Percentiles rank a stretch among this genome's conserved stretches.
phyloP scores from a whole-genome alignment of 2,797 vertebrate genomes.

The Hapalemur alaotrensis region DNA sequence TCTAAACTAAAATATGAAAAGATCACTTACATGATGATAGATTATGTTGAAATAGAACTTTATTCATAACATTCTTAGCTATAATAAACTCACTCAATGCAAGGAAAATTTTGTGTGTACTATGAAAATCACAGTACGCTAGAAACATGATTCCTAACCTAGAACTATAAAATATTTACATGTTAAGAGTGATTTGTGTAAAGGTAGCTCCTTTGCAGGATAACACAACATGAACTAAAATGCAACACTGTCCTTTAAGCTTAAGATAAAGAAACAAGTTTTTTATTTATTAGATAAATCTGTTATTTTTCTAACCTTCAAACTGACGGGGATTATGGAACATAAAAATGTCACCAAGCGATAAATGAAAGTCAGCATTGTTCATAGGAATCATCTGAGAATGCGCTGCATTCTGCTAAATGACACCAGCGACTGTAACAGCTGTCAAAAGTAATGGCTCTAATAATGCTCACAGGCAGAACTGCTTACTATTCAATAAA shows the following conservation, averaged over 20 bases:
- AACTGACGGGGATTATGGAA: not conserved
- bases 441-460: not conserved
- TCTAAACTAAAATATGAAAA: not conserved
- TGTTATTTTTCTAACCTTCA: not conserved
- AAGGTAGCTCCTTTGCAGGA: not conserved
- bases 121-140: not conserved
- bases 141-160: not conserved
- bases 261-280: not conserved
- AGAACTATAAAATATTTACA: not conserved
- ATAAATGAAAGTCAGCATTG: not conserved
- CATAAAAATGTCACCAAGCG: not conserved
- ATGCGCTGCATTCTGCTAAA: not conserved
- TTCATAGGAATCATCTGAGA: not conserved
- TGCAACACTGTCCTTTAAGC: not conserved
- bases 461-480: not conserved
- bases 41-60: not conserved
- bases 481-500: not conserved
- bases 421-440: not conserved
- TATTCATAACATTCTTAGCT: not conserved
- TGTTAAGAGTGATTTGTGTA: not conserved
- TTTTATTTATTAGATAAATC: not conserved
- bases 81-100: not conserved
- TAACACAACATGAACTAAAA: not conserved
- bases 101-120: not conserved
- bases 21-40: not conserved